A percentile compares a stretch with the other conserved stretches of the same genome.
Conservation (phyloP, 2,113 vertebrate species). For the Hyperopisus bebe region DNA sequence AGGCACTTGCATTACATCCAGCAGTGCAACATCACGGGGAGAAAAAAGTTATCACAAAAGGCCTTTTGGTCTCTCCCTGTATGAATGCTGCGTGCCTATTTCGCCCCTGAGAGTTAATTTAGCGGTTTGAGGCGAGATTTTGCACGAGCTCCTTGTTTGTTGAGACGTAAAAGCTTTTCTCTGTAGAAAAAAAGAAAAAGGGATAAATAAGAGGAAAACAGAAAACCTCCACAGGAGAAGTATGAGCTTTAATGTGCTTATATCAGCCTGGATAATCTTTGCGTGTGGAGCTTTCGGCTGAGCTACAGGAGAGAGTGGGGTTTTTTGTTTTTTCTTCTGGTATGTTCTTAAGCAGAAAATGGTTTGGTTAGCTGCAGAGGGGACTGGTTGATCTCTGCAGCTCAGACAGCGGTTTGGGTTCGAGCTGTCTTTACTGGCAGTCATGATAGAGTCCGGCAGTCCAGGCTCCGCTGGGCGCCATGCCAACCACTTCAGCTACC, state of each 20-base stretch:
- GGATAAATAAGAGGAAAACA: background rate
- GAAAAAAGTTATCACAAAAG: slow-evolving; percentile 29
- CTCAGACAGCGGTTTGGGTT: background rate
- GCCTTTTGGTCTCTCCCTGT: slow-evolving; percentile 23
- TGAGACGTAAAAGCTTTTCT: background rate
- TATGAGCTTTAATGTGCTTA: background rate
- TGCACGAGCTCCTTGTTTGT: background rate
- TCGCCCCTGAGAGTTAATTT: slow-evolving; percentile 27
- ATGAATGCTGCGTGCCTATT: slow-evolving; percentile 24
- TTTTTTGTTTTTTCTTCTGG: background rate
- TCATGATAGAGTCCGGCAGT: background rate
- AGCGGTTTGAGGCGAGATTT: background rate
- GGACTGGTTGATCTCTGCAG: background rate
- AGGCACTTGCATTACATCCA: slow-evolving; percentile 48
- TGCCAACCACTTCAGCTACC: background rate
- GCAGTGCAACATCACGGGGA: slow-evolving; percentile 26
- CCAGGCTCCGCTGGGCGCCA: background rate
- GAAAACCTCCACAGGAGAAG: background rate
- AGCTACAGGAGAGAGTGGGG: background rate
- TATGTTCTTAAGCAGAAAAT: background rate
- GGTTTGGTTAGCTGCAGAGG: background rate
- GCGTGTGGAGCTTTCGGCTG: background rate
- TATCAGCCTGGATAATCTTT: background rate
- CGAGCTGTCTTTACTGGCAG: background rate
- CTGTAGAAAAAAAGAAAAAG: background rate